Evolutionary conservation across 2,888 invertebrate species (phyloP).

Genomic region (Caenorhabditis virilis): DNA sequence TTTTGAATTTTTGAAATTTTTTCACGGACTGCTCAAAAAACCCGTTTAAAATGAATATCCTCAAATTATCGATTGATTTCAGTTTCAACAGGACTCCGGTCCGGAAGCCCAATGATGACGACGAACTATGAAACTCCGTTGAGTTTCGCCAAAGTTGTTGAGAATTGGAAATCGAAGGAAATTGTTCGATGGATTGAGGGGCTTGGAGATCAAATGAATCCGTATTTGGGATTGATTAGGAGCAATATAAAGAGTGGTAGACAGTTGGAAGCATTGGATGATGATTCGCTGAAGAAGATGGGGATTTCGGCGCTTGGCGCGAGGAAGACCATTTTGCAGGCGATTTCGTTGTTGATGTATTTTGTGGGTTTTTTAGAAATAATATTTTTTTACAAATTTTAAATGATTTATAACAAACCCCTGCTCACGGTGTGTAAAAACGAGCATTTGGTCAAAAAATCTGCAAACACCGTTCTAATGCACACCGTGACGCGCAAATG

Average conservation of each 20-base stretch:
- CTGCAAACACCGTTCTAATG: no score
- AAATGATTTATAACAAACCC: no score
- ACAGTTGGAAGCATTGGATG: constrained; percentile 82
- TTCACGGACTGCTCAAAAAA: no score
- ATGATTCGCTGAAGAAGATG: constrained; percentile 85
- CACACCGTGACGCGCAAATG: no score
- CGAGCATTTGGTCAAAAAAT: no score
- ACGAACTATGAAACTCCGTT: constrained; percentile 32
- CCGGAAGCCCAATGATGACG: constrained; percentile 36
- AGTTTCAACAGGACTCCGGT: constrained; percentile 18
- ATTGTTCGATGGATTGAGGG: constrained; percentile 54
- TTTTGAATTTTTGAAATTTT: no score
- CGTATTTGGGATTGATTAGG: constrained; percentile 39
- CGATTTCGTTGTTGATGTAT: constrained; percentile 85
- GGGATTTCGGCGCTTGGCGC: constrained; percentile 87
- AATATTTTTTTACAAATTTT: no score
- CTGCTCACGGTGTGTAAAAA: no score
- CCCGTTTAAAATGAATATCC: no score
- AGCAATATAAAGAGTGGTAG: constrained; percentile 73
- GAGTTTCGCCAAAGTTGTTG: constrained; percentile 36
- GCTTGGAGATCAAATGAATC: constrained; percentile 49
- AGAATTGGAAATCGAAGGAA: constrained; percentile 47
- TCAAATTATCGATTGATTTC: neutral
- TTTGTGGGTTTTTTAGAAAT: no score
- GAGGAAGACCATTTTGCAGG: constrained; percentile 89